Evolutionary conservation across 2,113 vertebrate species (phyloP).

Genomic region (Ptychochromis oligacanthus): DNA sequence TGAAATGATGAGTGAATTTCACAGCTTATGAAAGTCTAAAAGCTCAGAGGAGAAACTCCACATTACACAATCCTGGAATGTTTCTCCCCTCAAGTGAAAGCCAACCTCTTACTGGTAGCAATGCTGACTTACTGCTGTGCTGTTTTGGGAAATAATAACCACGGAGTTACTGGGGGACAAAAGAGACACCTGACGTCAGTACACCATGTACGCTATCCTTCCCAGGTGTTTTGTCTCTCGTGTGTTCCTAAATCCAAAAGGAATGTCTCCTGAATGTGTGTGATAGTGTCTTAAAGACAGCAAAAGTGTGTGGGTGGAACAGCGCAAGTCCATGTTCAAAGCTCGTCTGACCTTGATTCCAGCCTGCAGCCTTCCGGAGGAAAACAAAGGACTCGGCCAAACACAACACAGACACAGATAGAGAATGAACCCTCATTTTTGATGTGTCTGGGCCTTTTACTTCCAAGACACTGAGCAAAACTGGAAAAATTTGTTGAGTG

Average conservation of each 20-base stretch:
- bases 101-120: constrained; percentile 7
- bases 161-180: neutral
- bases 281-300: constrained; percentile 22
- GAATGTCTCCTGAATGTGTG: constrained; percentile 11
- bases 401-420: constrained; percentile 44
- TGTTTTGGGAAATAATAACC: constrained; percentile 24
- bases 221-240: constrained; percentile 15
- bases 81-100: neutral
- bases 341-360: constrained; percentile 30
- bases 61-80: constrained; percentile 20
- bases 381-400: constrained; percentile 46
- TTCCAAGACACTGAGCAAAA: constrained; percentile 3
- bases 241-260: neutral
- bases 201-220: neutral
- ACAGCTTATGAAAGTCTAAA: constrained; percentile 29
- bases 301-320: constrained; percentile 26
- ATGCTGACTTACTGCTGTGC: constrained; percentile 13
- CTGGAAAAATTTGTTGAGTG: neutral
- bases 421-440: constrained; percentile 19
- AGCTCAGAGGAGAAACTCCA: neutral
- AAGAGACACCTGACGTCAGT: neutral
- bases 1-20: constrained; percentile 24
- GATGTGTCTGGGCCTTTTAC: constrained; percentile 18
- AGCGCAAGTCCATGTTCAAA: constrained; percentile 34
- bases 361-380: constrained; percentile 26